phyloP scores from a whole-genome alignment of 1,140 invertebrate genomes.

The Rhizoglyphus robini region DNA sequence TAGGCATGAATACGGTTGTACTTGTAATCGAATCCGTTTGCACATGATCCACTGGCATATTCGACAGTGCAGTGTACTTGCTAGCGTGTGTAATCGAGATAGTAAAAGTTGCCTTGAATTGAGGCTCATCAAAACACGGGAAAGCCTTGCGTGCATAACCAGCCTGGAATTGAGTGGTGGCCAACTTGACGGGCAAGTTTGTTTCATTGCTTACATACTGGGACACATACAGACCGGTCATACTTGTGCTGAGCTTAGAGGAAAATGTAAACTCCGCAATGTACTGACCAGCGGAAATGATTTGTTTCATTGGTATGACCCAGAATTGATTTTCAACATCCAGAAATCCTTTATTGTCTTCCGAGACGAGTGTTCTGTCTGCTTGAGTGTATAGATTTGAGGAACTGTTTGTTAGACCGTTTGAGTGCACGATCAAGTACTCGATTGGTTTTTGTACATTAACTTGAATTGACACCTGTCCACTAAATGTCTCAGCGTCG shows the following conservation, averaged over 20 bases:
- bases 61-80: slow-evolving; percentile 45
- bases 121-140: slow-evolving; percentile 45
- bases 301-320: slow-evolving; percentile 42
- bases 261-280: slow-evolving; percentile 69
- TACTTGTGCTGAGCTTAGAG: slow-evolving; percentile 56
- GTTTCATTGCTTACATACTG: slow-evolving; percentile 38
- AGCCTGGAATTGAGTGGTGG: slow-evolving; percentile 41
- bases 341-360: slow-evolving; percentile 34
- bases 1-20: slow-evolving; percentile 56
- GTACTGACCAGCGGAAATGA: slow-evolving; percentile 32
- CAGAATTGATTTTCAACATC: slow-evolving; percentile 49
- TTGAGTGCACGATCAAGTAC: slow-evolving; percentile 51
- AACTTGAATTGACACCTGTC: slow-evolving; percentile 64
- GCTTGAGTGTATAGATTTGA: not conserved
- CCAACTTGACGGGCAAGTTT: slow-evolving; percentile 35
- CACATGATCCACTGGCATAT: slow-evolving; percentile 31
- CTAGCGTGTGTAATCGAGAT: slow-evolving; percentile 49
- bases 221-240: slow-evolving; percentile 82
- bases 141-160: slow-evolving; percentile 42
- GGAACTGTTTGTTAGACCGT: slow-evolving; percentile 13
- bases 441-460: slow-evolving; percentile 36
- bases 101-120: slow-evolving; percentile 34
- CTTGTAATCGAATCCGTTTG: slow-evolving; percentile 36
- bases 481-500: slow-evolving; percentile 61
- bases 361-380: slow-evolving; percentile 23